Conservation (phyloP, 2,888 invertebrate genomes). For the Microctonus brassicae region DNA sequence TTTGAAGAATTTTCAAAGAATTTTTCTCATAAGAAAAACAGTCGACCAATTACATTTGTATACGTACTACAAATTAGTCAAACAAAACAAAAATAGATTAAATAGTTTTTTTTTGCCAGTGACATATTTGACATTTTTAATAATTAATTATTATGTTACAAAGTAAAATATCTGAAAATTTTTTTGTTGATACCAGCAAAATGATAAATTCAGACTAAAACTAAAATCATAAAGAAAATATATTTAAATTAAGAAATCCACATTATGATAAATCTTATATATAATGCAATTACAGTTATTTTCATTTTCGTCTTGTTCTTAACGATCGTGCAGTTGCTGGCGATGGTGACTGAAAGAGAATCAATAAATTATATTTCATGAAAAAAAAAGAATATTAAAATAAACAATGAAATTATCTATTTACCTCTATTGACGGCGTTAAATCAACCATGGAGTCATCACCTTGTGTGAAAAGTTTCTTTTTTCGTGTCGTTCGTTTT, state of each 20-base stretch:
- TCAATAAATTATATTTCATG: background rate
- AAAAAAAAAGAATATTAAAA: no score
- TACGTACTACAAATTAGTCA: no score
- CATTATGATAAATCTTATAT: background rate
- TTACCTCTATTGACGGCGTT: background rate
- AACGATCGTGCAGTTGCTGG: constrained; percentile 26
- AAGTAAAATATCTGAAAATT: background rate
- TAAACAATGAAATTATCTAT: background rate
- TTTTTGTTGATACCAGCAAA: background rate
- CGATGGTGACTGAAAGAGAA: constrained; percentile 19
- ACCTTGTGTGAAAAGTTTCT: constrained; percentile 34
- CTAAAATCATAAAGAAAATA: background rate
- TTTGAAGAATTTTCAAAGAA: no score
- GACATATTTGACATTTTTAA: background rate
- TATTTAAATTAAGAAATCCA: background rate
- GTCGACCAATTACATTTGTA: no score
- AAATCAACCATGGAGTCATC: background rate
- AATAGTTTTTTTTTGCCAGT: no score
- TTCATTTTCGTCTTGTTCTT: constrained; percentile 16
- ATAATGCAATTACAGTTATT: background rate
- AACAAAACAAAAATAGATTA: no score
- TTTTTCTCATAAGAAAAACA: no score
- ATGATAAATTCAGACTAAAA: background rate
- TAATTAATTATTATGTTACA: background rate
- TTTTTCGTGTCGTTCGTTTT: constrained; percentile 50